Percentiles rank a stretch among this genome's conserved stretches.
These are phyloP conservation scores for Falcunculus frontatus DNA, from an alignment of 2,113 vertebrate species.

Conservation along the genomic window DNA sequence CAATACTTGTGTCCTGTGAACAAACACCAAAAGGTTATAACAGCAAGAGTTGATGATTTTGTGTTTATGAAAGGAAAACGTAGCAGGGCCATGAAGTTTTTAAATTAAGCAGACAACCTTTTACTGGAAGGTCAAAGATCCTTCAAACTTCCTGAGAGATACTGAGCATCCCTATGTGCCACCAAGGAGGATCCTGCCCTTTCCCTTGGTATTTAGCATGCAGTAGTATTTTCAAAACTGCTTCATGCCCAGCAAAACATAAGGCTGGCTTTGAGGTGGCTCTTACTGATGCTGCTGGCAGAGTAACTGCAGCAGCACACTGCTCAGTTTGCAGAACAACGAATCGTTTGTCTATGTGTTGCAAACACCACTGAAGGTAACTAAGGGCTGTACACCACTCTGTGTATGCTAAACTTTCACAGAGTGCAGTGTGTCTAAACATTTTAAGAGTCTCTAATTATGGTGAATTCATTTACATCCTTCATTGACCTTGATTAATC, in stretches of 20 bases:
- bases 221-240: not conserved
- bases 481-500: not conserved
- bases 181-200: not conserved
- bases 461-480: not conserved
- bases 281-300: not conserved
- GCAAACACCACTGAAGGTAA: not conserved
- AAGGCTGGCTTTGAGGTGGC: not conserved
- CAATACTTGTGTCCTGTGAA: accelerated
- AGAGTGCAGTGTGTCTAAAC: accelerated
- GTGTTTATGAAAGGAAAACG: not conserved
- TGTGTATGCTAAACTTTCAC: not conserved
- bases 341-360: accelerated
- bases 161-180: not conserved
- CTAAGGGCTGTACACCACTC: not conserved
- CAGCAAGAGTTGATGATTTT: not conserved
- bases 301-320: not conserved
- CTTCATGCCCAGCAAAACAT: not conserved
- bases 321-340: not conserved
- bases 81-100: not conserved
- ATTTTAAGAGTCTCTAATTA: not conserved
- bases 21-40: not conserved
- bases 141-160: not conserved
- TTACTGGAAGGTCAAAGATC: not conserved
- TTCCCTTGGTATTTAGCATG: not conserved
- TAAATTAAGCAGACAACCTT: not conserved